Evolutionary conservation across 1,140 invertebrate species (phyloP).

Genomic region (Colletes latitarsis): DNA sequence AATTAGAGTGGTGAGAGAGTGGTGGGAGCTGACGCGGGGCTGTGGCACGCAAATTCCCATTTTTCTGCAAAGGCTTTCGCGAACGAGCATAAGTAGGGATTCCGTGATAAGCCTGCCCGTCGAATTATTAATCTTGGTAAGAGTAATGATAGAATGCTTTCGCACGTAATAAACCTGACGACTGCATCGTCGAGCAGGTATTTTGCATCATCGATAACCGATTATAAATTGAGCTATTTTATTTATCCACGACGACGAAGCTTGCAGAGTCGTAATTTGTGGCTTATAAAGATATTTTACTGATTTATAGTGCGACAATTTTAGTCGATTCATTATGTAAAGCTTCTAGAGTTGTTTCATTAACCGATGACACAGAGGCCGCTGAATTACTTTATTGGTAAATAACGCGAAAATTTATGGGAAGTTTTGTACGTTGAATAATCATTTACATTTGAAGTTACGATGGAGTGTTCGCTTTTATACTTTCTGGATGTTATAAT

Average conservation of each 20-base stretch:
- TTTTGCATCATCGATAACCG: neutral
- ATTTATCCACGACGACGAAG: neutral
- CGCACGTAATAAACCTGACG: constrained; percentile 4
- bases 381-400: neutral
- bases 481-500: neutral
- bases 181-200: neutral
- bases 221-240: neutral
- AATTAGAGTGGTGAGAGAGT: constrained; percentile 69
- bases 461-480: neutral
- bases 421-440: neutral
- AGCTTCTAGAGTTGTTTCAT: no score
- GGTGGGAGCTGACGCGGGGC: constrained; percentile 47
- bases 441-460: neutral
- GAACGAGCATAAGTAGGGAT: constrained; percentile 39
- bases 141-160: constrained; percentile 9
- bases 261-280: neutral
- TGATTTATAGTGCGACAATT: neutral
- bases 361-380: no score
- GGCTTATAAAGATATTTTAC: neutral
- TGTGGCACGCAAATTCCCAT: constrained; percentile 74
- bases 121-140: constrained; percentile 46
- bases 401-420: neutral
- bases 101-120: constrained; percentile 31
- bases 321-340: neutral
- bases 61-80: constrained; percentile 50